Base-by-base conservation (phyloP, 2,888 invertebrate species). In the Sialis lutaria region DNA sequence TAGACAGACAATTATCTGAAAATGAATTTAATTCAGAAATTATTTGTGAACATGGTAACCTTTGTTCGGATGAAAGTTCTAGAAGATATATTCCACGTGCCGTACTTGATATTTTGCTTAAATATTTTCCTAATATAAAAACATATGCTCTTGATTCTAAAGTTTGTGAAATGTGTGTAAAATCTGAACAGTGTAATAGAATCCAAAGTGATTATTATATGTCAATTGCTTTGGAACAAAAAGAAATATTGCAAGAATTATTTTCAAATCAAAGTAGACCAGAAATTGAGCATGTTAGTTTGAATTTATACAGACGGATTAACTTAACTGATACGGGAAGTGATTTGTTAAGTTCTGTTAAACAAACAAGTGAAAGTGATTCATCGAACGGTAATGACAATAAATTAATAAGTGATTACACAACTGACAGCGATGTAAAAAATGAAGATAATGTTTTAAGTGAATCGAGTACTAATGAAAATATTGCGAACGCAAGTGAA, bases 91-190 rank as follows among this genome's bases (percentile, higher is more conserved):
- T 75, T 6, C 67, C 72, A 1, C 54, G 57, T 6, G 60, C 62
- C 50, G 70, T 67, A 2, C 76, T 75, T 75, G 50, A 55, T 31
- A 67, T 71, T 49, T 56, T 76, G 13, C 60, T 61, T 51, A 64
- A 63, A 46, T 73, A 68, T 54, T 69, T 69, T 54, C 65, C 66
- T 7, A 55, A 57, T 39, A 57, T 63, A n/a, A 62, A 60, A 46
- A 60, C 63, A 49, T 68, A 68, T 50, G 45, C 57, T 1, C 44
- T 55, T 6, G 55, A 55, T 22, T 54, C 61, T 1, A 49, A 55
- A 13, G 55, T 63, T 6, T 69, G 69, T 42, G 22, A 42, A 31
- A 6, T 8, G 42, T 42, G 42, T 13, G 44, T 43, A 42, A 8
- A 42, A 49, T 9, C 60, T 60, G 48, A 50, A 55, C 54, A 59